Base-by-base conservation (phyloP, 1,140 invertebrate species). In the Leptinotarsa texana region DNA sequence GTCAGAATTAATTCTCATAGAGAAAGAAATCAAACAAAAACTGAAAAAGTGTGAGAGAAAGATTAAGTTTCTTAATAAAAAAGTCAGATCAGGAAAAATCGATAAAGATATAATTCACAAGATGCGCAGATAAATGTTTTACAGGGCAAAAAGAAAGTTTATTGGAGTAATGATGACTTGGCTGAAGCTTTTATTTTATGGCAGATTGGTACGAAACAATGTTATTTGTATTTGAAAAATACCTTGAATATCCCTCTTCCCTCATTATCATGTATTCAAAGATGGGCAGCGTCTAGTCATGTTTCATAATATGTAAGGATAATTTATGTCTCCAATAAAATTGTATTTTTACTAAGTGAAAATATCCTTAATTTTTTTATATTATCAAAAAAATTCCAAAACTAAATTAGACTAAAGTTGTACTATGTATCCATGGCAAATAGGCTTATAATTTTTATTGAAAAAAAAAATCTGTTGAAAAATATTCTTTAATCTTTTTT, bases 161-260 rank as follows among this genome's bases (percentile, higher is more conserved):
- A 76, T 66, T 80, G 79, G 79, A 77, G 71, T 73, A 65, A 80
- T 66, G 77, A 79, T 63, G 79, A 80, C 42, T 77, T 80, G 75
- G 77, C 79, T 17, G 71, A 79, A n/a, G 79, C 72, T 13, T 78
- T 75, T 68, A 77, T 74, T 6, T 73, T 80, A 21, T 72, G 77
- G 15, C 77, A 80, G 61, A 74, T 80, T 62, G 78, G 79, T 65
- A 80, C 74, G 63, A 79, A 72, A 75, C 70, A 75, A 48, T 79
- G 73, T 48, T 80, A 80, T 57, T 67, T 74, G 18, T 80, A 80
- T 76, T 63, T 80, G 57, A 76, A 74, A 3, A 79, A 79, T 61
- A 75, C 75, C 5, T 65, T 80, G 62, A 77, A 80, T 63, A 74
- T 79, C 33, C 79, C 79, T 3, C 72, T 80, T 18, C 79, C 79